Evolutionary conservation across 2,113 vertebrate species (phyloP), one percentile per base, ranked within the genome.

Genomic region (Gavia stellata): DNA sequence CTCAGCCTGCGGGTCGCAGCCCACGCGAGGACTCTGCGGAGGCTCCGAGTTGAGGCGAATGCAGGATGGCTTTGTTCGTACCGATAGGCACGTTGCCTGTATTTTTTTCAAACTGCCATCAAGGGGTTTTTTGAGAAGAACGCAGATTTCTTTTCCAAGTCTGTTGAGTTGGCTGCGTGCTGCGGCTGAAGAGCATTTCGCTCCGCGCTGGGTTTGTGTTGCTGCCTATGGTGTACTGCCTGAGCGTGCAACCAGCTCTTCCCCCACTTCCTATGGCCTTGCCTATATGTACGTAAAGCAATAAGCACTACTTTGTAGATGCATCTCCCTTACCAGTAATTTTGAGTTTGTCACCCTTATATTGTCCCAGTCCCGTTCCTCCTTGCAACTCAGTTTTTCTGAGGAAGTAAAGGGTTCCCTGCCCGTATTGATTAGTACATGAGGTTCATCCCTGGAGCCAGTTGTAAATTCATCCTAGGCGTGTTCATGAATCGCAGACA

Each of bases 11-110:
- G 9, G 42, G 29, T 40, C 12, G 1, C 25, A 8, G 33, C 75
- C 47, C 77, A 1, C 2, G 5, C 4, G 0, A 63, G n/a, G 38
- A 0, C 47, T 47, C 26, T 28, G n/a, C 14, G 1, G 9, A 12
- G 59, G 40, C 65, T 72, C 58, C 12, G 70, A 8, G 40, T 4
- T 61, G 53, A 50, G 40, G 25, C 14, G 29, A 15, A 4, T 14
- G 59, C 36, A 31, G 66, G 19, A 34, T 88, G 71, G 14, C 61
- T 75, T 82, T 33, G 26, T 44, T 79, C n/a, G 5, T 15, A 26
- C 33, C 2, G 0, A 10, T 14, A 18, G 9, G 18, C 19, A 2
- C 0, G 0, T 20, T 58, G 10, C 24, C 40, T 61, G 44, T 19
- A 2, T 34, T 38, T 25, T 72, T 88, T 62, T 23, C 31, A 17